Percentiles rank a stretch among this genome's conserved stretches.
phyloP scores from a whole-genome alignment of 2,113 vertebrate species.

The Nipponia nippon region DNA sequence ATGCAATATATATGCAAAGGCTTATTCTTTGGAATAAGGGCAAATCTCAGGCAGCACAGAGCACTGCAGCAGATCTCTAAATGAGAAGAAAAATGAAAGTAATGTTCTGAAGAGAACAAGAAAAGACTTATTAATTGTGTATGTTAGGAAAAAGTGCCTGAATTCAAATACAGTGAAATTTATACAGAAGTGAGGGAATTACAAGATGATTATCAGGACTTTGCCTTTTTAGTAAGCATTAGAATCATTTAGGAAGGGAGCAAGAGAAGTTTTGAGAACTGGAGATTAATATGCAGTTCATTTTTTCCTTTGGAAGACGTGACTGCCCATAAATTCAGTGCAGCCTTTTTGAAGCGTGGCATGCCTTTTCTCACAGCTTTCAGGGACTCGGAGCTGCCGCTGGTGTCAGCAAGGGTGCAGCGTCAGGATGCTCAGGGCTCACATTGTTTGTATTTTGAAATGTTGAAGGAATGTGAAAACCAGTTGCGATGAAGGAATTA shows the following conservation, averaged over 20 bases:
- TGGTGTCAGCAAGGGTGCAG: rapidly evolving
- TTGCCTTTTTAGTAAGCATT: neutral
- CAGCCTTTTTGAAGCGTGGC: neutral
- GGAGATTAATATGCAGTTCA: neutral
- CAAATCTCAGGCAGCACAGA: neutral
- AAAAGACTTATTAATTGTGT: neutral
- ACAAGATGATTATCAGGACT: neutral
- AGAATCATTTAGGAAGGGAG: neutral
- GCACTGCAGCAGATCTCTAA: neutral
- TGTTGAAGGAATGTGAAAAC: neutral
- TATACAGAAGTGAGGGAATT: neutral
- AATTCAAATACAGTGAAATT: neutral
- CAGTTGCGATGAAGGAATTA: neutral
- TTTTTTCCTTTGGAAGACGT: neutral
- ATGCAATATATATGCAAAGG: neutral
- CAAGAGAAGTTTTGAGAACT: neutral
- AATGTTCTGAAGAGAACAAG: neutral
- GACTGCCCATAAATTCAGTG: neutral
- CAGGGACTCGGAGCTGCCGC: neutral
- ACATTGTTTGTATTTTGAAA: neutral
- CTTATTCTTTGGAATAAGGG: neutral
- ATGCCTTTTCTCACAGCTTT: neutral
- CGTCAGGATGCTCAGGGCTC: neutral
- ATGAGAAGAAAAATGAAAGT: neutral
- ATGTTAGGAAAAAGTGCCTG: neutral